Conservation (phyloP, 2,113 vertebrate genomes). For the Tauraco erythrolophus region DNA sequence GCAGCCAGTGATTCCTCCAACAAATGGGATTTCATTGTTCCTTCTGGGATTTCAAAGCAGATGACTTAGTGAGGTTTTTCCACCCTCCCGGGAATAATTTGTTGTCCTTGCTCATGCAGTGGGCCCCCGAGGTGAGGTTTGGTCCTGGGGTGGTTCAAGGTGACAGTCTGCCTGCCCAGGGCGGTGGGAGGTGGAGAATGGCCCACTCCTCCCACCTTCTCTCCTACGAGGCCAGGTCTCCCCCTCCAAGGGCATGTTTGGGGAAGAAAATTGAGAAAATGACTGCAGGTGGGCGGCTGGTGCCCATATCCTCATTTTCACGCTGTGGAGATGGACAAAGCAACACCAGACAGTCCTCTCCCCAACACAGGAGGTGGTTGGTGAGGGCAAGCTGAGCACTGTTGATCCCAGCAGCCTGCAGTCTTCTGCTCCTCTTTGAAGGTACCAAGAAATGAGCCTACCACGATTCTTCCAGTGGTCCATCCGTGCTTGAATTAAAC, state of each 20-base stretch:
- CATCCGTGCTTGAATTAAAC: not conserved
- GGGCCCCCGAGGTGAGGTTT: not conserved
- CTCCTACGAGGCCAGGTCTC: not conserved
- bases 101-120: not conserved
- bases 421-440: not conserved
- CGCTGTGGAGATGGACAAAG: not conserved
- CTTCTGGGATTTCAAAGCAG: not conserved
- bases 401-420: not conserved
- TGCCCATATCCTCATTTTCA: not conserved
- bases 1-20: rapidly evolving
- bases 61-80: not conserved
- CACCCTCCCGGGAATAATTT: not conserved
- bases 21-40: not conserved
- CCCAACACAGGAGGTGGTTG: not conserved
- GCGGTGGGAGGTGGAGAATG: not conserved
- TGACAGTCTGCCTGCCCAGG: not conserved
- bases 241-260: rapidly evolving
- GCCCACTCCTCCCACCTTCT: not conserved
- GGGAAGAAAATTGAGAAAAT: not conserved
- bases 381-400: not conserved
- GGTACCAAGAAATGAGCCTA: not conserved
- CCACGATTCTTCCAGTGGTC: not conserved
- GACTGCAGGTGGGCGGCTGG: rapidly evolving
- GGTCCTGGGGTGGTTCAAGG: not conserved
- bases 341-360: not conserved